Evolutionary conservation across 2,888 invertebrate species (phyloP), one percentile per base, ranked within the genome.

Genomic region (Caenorhabditis imperialis): DNA sequence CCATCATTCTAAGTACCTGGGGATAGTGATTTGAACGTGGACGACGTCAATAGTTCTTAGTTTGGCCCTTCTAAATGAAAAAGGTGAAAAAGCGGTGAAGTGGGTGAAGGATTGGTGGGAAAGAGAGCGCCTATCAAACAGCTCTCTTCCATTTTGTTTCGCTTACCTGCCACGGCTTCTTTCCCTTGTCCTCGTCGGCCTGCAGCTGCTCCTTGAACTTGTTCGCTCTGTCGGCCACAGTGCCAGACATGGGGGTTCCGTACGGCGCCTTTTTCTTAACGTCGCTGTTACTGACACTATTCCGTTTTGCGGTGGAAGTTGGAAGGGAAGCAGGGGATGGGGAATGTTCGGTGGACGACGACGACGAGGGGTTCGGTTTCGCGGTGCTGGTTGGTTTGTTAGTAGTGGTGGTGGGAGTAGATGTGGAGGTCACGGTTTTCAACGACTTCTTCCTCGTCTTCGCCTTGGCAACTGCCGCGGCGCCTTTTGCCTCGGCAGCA

Each of bases 401-500:
- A 50, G 48, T 65, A n/a, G 53, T 44, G 51, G 53, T 35, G 33
- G 50, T 47, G 45, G 40, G 37, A 54, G 37, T 33, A 37, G 61
- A 33, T 18, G 42, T 35, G 27, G 45, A 18, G 25, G 54, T 30
- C 16, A 42, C 33, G 12, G 33, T 58, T 48, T 72, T 63, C 72
- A 72, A 23, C 38, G 63, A 57, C 57, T 58, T 72, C 58, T 63
- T 72, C 16, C 72, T 44, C 44, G 54, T 54, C 47, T 71, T 71
- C 40, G 65, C 61, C 40, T 75, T 75, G 37, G 75, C 75, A 51
- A 71, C 75, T 40, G 75, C 75, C 22, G 75, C 55, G 45, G 75
- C 75, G 38, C 75, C 75, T 27, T 75, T 75, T 33, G 71, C 71
- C 33, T 75, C 75, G 18, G 70, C 75, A 16, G 63, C 75, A 5